These are phyloP conservation scores for Cassiopea xamachana DNA, from an alignment of 30 jellyfish, hydroid and myxozoan species.

Conservation along the genomic window DNA sequence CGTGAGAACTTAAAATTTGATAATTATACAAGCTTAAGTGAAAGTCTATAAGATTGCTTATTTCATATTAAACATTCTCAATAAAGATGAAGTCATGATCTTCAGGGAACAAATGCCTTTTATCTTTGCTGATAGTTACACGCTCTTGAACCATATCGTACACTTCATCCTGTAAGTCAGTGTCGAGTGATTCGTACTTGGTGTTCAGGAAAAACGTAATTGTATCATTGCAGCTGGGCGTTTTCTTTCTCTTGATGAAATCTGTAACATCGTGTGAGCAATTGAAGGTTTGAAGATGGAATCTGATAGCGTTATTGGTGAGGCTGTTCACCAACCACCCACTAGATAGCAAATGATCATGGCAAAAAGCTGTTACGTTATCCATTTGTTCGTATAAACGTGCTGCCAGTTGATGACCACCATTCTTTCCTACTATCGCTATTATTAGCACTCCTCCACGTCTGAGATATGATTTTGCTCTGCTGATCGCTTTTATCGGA, in stretches of 20 bases:
- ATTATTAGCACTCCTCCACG: slow-evolving; percentile 13
- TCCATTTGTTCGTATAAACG: not conserved
- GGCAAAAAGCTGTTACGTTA: not conserved
- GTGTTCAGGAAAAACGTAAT: slow-evolving; percentile 46
- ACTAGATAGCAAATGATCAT: not conserved
- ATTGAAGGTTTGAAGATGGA: not conserved
- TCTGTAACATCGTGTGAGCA: slow-evolving; percentile 39
- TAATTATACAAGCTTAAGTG: too few relatives aligned
- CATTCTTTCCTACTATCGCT: slow-evolving; percentile 6
- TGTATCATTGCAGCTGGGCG: slow-evolving; percentile 8
- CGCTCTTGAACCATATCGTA: slow-evolving; percentile 31
- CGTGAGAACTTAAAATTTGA: too few relatives aligned
- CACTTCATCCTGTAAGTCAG: not conserved
- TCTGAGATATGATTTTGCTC: slow-evolving; percentile 40
- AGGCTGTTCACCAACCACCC: not conserved
- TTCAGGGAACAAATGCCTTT: slow-evolving; percentile 5
- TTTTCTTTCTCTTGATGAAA: slow-evolving; percentile 1
- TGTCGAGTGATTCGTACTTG: slow-evolving; percentile 12
- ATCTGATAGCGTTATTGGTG: not conserved
- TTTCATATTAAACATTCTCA: too few relatives aligned
- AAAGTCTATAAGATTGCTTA: too few relatives aligned
- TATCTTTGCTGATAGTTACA: not conserved
- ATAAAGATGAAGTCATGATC: not conserved
- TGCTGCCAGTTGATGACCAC: slow-evolving; percentile 21
- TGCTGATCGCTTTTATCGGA: slow-evolving; percentile 1